phyloP scores from a whole-genome alignment of 2,888 invertebrate species.

The Heliconius erato region DNA sequence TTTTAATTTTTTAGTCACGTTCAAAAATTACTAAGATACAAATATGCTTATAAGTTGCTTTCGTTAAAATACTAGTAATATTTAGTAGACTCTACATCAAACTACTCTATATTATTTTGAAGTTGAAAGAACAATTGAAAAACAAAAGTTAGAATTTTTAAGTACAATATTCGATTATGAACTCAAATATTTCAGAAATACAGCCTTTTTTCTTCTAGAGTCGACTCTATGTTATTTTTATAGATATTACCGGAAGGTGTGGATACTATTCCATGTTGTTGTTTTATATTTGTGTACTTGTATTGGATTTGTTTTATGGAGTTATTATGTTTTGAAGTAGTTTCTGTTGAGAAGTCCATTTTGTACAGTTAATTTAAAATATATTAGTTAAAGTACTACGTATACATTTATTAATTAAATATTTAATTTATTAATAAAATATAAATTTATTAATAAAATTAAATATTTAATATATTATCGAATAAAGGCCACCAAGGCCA shows the following conservation, averaged over 20 bases:
- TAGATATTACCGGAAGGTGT: slow-evolving; percentile 53
- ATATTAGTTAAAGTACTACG: not conserved
- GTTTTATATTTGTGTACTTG: slow-evolving; percentile 55
- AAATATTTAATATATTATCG: not conserved
- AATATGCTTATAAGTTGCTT: not conserved
- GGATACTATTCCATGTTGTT: slow-evolving; percentile 53
- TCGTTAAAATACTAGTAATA: not conserved
- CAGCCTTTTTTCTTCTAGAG: slow-evolving; percentile 7
- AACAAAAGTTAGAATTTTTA: slow-evolving; percentile 29
- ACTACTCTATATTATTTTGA: slow-evolving; percentile 40
- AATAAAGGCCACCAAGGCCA: no score
- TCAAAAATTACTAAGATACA: no score
- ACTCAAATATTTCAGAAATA: slow-evolving; percentile 17
- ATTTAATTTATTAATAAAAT: no score
- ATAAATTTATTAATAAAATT: not conserved
- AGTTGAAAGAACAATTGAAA: slow-evolving; percentile 39
- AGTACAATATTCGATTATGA: slow-evolving; percentile 24
- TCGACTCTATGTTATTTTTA: slow-evolving; percentile 16
- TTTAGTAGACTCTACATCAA: slow-evolving; percentile 10
- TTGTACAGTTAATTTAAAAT: not conserved
- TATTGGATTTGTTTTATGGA: slow-evolving; percentile 49
- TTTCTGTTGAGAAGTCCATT: slow-evolving; percentile 25
- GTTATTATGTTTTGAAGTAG: slow-evolving; percentile 36
- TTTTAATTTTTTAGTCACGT: no score
- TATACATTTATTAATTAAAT: not conserved